Base-by-base conservation (phyloP, 2,888 invertebrate genomes). In the Odontothrips loti region DNA sequence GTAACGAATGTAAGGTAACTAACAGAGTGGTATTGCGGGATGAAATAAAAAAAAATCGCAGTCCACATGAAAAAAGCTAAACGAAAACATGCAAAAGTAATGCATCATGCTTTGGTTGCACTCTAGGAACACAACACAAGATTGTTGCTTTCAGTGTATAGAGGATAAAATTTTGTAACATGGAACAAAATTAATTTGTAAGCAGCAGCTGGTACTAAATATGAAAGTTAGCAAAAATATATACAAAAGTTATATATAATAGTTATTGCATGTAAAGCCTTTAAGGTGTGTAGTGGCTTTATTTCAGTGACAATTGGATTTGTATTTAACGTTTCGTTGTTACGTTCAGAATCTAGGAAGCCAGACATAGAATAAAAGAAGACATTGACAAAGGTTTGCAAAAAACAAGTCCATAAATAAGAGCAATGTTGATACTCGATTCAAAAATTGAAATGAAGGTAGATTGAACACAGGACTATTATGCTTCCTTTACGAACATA, bases 171-270 rank as follows among this genome's bases (percentile, higher is more conserved):
- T 27, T 75, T 75, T 9, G 12, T 23, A 75, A 75, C 8, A 75
- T 27, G 27, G 6, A 6, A 27, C 2, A 75, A 27, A 27, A 23
- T 27, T 27, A 75, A 27, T 27, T 12, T 23, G 27, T 15, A 51
- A 11, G 17, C 11, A 75, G 68, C 68, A 23, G 27, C 8, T 58
- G 68, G 27, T 1, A 27, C 58, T 75, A 75, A 27, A 75, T 8
- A 23, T 75, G 23, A 68, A 75, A 75, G 78, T 80, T 58, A 68
- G 79, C 29, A 80, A 81, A 81, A 20, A 80, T 78, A 80, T 68
- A 79, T 68, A 48, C 34, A 75, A 75, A 75, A 58, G 12, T 10
- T 10, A 75, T 27, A 75, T 12, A 75, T 27, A 68, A 75, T n/a
- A 9, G 11, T 68, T 75, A 75, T 58, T 75, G 68, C 68, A 58